Percentiles rank a stretch among this genome's conserved stretches.
Conservation (phyloP, 1,140 invertebrate species). For the roundworm (Caenorhabditis elegans) region WBcel235 BX284603.4:9774001-9774500, state of each 20-base stretch:
- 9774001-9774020: conserved; percentile 1
- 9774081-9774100: conserved; percentile 8
- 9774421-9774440: neutral
- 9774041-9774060: neutral
- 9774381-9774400: conserved; percentile 8
- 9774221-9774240: neutral
- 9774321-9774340: neutral
- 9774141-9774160: conserved; percentile 13
- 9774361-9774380: neutral
- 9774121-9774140: neutral
- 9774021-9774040: neutral
- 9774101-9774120: neutral
- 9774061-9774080: conserved; percentile 27
- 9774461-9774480: neutral
- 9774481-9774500: neutral
- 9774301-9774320: neutral
- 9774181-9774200: neutral
- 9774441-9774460: neutral
- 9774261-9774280: no score
- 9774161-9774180: neutral
- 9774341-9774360: neutral
- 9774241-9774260: neutral
- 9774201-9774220: neutral
- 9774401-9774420: neutral
- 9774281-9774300: conserved; percentile 9